These are phyloP conservation scores for Pissodes strobi DNA, from an alignment of 1,140 invertebrate genomes.

Conservation along the genomic window DNA sequence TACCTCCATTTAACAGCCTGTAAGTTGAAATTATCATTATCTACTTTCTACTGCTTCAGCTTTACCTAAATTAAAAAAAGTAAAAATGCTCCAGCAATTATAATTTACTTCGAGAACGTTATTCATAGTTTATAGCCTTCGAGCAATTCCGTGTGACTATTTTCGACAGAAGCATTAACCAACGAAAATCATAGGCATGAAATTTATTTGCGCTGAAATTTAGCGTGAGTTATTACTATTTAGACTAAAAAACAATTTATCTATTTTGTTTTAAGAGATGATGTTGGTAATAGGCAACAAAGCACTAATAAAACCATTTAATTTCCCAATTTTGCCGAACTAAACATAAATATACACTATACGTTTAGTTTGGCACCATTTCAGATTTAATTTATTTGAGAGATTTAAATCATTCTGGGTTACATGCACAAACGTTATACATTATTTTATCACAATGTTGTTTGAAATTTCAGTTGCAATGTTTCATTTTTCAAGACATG, in stretches of 20 bases:
- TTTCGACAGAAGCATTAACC: background rate
- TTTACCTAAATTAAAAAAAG: no score
- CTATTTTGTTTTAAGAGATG: slow-evolving; percentile 28
- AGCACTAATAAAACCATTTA: slow-evolving; percentile 34
- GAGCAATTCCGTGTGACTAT: background rate
- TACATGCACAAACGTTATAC: slow-evolving; percentile 16
- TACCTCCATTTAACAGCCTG: no score
- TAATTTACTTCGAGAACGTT: no score
- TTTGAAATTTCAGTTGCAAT: slow-evolving; percentile 18
- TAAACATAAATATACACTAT: slow-evolving; percentile 37
- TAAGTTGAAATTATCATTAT: no score
- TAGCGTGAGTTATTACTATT: slow-evolving; percentile 7
- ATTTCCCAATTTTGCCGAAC: slow-evolving; percentile 31
- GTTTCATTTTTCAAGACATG: slow-evolving; percentile 9
- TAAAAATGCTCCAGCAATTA: no score
- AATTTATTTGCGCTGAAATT: slow-evolving; percentile 3
- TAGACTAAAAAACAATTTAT: slow-evolving; percentile 14
- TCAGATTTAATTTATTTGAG: slow-evolving; percentile 32
- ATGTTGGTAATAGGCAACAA: slow-evolving; percentile 14
- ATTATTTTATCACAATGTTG: slow-evolving; percentile 21
- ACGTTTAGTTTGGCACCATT: slow-evolving; percentile 34
- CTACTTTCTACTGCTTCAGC: no score
- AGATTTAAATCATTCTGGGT: slow-evolving; percentile 22
- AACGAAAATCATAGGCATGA: background rate
- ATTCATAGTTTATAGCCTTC: no score